phyloP scores from a whole-genome alignment of 2,797 vertebrate genomes.

The Coccyzus lansbergi region DNA sequence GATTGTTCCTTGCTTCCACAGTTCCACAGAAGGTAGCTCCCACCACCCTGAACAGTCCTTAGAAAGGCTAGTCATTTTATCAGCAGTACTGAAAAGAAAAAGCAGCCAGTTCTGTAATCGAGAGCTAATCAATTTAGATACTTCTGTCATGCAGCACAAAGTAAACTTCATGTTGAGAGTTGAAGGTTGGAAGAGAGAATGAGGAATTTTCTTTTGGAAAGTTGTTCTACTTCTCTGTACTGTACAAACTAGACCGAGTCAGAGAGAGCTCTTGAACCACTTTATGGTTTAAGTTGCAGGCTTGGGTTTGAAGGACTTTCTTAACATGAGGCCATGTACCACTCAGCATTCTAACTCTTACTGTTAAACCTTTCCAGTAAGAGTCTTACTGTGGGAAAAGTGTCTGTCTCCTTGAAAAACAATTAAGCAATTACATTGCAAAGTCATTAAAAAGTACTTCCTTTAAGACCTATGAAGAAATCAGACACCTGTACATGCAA shows the following conservation, averaged over 20 bases:
- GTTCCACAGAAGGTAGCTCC: not conserved
- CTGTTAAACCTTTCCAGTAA: not conserved
- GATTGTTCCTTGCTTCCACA: not conserved
- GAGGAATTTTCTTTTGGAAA: not conserved
- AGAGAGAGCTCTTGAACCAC: not conserved
- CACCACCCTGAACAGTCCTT: not conserved
- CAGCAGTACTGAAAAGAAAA: not conserved
- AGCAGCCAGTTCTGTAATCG: not conserved
- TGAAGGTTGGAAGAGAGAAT: not conserved
- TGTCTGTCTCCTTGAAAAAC: slow-evolving; percentile 31
- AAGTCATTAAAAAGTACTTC: slow-evolving; percentile 49
- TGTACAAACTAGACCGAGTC: not conserved
- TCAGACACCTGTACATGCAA: slow-evolving; percentile 12
- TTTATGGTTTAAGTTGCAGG: not conserved
- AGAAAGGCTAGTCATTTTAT: not conserved
- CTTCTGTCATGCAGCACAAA: not conserved
- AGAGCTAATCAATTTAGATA: not conserved
- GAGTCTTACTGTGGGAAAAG: not conserved
- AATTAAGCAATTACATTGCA: slow-evolving; percentile 20
- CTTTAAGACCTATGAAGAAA: slow-evolving; percentile 49
- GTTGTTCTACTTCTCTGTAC: not conserved
- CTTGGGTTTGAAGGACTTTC: not conserved
- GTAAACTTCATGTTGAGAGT: not conserved
- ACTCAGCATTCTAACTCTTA: not conserved
- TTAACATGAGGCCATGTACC: not conserved